phyloP scores from a whole-genome alignment of 1,140 invertebrate species.

The Papilio glaucus region DNA sequence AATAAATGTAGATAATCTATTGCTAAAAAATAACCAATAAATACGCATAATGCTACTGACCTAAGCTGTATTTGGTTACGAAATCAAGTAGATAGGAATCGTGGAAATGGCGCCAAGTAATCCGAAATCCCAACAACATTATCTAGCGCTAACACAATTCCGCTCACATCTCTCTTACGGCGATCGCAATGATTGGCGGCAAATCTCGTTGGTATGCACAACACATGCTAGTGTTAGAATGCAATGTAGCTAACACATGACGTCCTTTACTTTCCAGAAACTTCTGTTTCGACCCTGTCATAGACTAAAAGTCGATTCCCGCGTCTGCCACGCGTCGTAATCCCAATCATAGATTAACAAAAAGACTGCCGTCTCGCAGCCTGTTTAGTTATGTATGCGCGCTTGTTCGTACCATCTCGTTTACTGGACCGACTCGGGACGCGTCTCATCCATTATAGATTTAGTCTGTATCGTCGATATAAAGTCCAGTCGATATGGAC shows the following conservation, averaged over 20 bases:
- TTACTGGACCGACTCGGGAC: constrained; percentile 72
- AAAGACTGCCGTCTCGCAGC: constrained; percentile 58
- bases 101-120: constrained; percentile 57
- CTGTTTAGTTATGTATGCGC: constrained; percentile 71
- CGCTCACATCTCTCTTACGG: constrained; percentile 76
- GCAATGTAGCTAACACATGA: neutral
- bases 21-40: neutral
- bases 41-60: neutral
- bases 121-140: constrained; percentile 65
- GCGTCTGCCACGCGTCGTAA: neutral
- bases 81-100: constrained; percentile 30
- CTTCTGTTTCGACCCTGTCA: constrained; percentile 60
- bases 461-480: constrained; percentile 56
- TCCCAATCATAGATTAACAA: constrained; percentile 51
- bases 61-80: constrained; percentile 1
- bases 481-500: constrained; percentile 63
- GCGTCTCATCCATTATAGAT: constrained; percentile 82
- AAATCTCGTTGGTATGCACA: constrained; percentile 75
- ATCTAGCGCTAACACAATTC: constrained; percentile 68
- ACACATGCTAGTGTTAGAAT: constrained; percentile 42
- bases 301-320: neutral
- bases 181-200: constrained; percentile 78
- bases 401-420: constrained; percentile 72
- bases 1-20: neutral
- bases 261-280: constrained; percentile 47